Conservation (phyloP, 2,888 invertebrate genomes). For the Spilosoma lubricipeda region DNA sequence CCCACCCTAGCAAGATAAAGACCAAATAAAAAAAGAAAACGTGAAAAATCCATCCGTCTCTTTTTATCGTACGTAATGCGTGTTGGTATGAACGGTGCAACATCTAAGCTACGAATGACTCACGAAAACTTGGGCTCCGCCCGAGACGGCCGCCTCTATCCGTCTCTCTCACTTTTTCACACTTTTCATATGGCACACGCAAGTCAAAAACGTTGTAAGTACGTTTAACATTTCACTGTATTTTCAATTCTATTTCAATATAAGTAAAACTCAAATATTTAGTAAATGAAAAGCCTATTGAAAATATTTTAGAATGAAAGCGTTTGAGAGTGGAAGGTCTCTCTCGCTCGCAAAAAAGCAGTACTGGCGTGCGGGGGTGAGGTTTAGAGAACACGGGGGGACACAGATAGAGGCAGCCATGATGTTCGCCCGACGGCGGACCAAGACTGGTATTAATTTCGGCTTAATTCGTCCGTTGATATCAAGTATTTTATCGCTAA, state of each 20-base stretch:
- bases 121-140: constrained; percentile 86
- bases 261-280: constrained; percentile 35
- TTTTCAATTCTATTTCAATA: constrained; percentile 33
- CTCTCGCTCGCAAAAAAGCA: constrained; percentile 86
- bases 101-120: constrained; percentile 84
- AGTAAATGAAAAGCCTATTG: constrained; percentile 52
- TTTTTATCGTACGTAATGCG: constrained; percentile 57
- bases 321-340: constrained; percentile 82
- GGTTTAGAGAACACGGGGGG: constrained; percentile 66
- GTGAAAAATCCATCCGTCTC: constrained; percentile 81
- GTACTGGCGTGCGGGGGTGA: constrained; percentile 65
- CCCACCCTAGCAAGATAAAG: constrained; percentile 84
- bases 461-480: constrained; percentile 80
- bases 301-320: constrained; percentile 86
- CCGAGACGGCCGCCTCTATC: constrained; percentile 85
- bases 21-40: constrained; percentile 86
- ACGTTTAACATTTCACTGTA: constrained; percentile 14
- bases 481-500: constrained; percentile 72
- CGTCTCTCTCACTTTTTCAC: constrained; percentile 86
- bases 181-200: constrained; percentile 77
- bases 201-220: constrained; percentile 52
- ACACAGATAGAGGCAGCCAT: constrained; percentile 79
- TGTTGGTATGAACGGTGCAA: constrained; percentile 72
- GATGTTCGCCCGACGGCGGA: constrained; percentile 77
- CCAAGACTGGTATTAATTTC: constrained; percentile 84